Conservation (phyloP, 1,140 invertebrate species). For the Achroia grisella region DNA sequence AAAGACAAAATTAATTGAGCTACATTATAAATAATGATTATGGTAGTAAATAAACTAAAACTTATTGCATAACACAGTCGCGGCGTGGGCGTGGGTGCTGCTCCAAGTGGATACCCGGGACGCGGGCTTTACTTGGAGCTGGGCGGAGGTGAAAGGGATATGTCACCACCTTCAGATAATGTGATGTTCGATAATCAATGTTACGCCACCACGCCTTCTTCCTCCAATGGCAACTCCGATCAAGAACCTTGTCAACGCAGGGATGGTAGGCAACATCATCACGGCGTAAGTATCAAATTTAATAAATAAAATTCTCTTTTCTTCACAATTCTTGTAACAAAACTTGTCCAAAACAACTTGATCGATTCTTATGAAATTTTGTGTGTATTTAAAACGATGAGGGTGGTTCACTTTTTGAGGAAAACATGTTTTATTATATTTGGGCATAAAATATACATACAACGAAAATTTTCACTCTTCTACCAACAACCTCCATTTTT, state of each 20-base stretch:
- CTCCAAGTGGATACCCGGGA: constrained; percentile 73
- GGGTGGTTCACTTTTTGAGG: too few relatives aligned
- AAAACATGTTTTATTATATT: too few relatives aligned
- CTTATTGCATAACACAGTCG: constrained; percentile 26
- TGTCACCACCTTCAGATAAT: constrained; percentile 92
- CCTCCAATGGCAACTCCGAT: constrained; percentile 91
- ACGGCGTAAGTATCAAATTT: constrained; percentile 39
- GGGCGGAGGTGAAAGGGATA: constrained; percentile 78
- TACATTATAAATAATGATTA: not conserved
- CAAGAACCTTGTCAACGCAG: constrained; percentile 82
- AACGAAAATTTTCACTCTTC: too few relatives aligned
- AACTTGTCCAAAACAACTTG: too few relatives aligned
- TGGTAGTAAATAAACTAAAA: not conserved
- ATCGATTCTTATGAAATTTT: too few relatives aligned
- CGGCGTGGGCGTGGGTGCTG: constrained; percentile 59
- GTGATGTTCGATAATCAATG: constrained; percentile 95
- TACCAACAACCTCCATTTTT: too few relatives aligned
- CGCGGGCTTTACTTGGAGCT: constrained; percentile 88
- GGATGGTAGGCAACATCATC: constrained; percentile 71
- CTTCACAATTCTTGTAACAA: too few relatives aligned
- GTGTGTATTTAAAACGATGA: too few relatives aligned
- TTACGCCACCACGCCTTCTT: constrained; percentile 93
- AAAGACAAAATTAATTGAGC: too few relatives aligned
- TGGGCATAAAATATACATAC: too few relatives aligned
- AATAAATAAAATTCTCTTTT: too few relatives aligned